A percentile compares a stretch with the other conserved stretches of the same genome.
These are phyloP conservation scores for Gymnoscelis rufifasciata DNA, from an alignment of 2,888 invertebrate species.

Conservation along the genomic window DNA sequence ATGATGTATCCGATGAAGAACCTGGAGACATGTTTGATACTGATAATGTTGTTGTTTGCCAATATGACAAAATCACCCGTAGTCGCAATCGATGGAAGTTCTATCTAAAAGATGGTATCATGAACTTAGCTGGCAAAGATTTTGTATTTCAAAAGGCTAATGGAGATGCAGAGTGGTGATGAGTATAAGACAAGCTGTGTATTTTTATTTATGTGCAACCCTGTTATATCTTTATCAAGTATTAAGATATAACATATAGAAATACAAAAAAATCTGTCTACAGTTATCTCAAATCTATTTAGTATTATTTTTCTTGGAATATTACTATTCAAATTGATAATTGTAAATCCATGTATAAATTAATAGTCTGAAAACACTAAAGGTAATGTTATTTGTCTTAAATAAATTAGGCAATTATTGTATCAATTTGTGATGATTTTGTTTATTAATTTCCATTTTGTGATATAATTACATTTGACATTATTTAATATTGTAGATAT, in stretches of 20 bases:
- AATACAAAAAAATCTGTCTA: slow-evolving; percentile 38
- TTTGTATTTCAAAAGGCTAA: slow-evolving; percentile 99
- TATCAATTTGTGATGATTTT: slow-evolving; percentile 16
- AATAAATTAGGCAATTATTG: slow-evolving; percentile 6
- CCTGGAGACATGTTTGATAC: slow-evolving; percentile 97
- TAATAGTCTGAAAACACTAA: not conserved
- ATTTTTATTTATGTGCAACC: slow-evolving; percentile 55
- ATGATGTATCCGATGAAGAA: slow-evolving; percentile 98
- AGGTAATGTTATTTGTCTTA: slow-evolving; percentile 6
- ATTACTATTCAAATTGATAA: slow-evolving; percentile 5
- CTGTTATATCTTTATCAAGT: slow-evolving; percentile 50
- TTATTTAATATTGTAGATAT: slow-evolving; percentile 1
- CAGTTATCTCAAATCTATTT: slow-evolving; percentile 36
- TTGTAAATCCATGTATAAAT: not conserved
- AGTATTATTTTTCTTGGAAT: slow-evolving; percentile 16
- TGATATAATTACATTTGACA: slow-evolving; percentile 9
- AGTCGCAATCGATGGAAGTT: slow-evolving; percentile 99
- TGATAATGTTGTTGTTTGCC: slow-evolving; percentile 99
- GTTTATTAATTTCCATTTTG: slow-evolving; percentile 8
- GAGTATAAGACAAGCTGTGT: slow-evolving; percentile 49
- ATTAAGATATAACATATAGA: slow-evolving; percentile 43
- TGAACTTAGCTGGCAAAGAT: slow-evolving; percentile 99
- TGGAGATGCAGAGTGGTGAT: slow-evolving; percentile 99
- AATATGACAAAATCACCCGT: slow-evolving; percentile 99
- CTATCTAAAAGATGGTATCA: slow-evolving; percentile 99